Base-by-base conservation (phyloP, 2,888 invertebrate species). In the Parochlus steinenii region DNA sequence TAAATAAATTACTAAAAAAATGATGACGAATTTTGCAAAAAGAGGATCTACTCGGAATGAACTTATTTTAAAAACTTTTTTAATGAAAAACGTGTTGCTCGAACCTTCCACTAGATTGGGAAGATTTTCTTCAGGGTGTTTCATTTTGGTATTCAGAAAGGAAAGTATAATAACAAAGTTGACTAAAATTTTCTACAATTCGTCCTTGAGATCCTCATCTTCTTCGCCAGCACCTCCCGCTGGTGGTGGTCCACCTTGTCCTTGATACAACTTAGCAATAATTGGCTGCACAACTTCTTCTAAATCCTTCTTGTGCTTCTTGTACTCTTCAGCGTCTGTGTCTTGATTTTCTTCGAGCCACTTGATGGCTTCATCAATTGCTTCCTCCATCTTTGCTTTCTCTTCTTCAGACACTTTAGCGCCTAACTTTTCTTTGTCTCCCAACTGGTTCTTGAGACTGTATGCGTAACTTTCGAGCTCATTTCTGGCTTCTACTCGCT, bases 401-500 rank as follows among this genome's bases (percentile, higher is more conserved):
- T 98, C 97, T 0, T 83, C 81, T 16, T 81, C 86, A 39, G 74
- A 76, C 60, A 70, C 51, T 58, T 95, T 98, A 34, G 86, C 74
- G 24, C 95, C 97, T 39, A 97, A 73, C 57, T 97, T 97, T 48
- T 95, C 95, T 62, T 97, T 97, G 56, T 98, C 97, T 38, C 71
- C 72, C 19, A 98, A 67, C 61, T 95, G 95, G 62, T 92, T 97
- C 68, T 97, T 98, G 41, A 98, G 69, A 3, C 92, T 90, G 63
- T 98, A 98, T 0, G 92, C 89, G 49, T 93, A 95, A 39, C 87
- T 86, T 62, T 98, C 97, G 36, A 98, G 69, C 54, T 97, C 97
- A 57, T 97, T 97, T 45, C 92, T 76, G 4, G 95, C 79, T 55
- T 97, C 97, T 4, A 97, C 92, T 33, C 82, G 73, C 61, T 95